These are phyloP conservation scores for Morinoia aosen DNA, from an alignment of 2,888 invertebrate species.

Conservation along the genomic window DNA sequence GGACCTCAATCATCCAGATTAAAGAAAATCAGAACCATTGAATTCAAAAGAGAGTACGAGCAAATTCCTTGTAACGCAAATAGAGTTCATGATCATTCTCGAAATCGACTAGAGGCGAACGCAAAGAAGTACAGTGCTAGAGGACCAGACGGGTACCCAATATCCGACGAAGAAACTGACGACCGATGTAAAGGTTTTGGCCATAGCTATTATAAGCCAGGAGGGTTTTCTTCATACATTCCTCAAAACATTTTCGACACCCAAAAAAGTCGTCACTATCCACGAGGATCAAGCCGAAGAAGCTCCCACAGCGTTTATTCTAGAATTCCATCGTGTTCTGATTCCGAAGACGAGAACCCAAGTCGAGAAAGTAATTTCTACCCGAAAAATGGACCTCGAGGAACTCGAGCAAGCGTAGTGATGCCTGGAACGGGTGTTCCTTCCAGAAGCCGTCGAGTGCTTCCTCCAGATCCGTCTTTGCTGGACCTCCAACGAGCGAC, in stretches of 20 bases:
- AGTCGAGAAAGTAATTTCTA: neutral
- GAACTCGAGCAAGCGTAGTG: neutral
- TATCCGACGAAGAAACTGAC: neutral
- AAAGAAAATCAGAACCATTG: neutral
- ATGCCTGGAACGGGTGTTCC: neutral
- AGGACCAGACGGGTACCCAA: neutral
- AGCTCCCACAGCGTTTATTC: neutral
- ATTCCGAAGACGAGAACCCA: neutral
- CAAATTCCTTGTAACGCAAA: neutral
- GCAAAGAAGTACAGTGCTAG: neutral
- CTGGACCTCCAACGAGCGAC: neutral
- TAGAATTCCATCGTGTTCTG: conserved; percentile 23
- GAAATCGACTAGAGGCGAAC: neutral
- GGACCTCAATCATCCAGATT: neutral
- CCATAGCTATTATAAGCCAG: conserved; percentile 32
- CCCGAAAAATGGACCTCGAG: neutral
- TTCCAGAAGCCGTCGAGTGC: neutral
- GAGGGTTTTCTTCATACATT: conserved; percentile 37
- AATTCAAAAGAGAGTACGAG: conserved; percentile 10
- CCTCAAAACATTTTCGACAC: conserved; percentile 25
- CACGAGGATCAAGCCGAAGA: neutral
- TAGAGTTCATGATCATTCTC: neutral
- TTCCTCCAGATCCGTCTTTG: neutral
- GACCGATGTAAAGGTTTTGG: conserved; percentile 34
- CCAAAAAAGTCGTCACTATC: neutral